phyloP scores from a whole-genome alignment of 2,797 vertebrate genomes.

The Thamnophis elegans region DNA sequence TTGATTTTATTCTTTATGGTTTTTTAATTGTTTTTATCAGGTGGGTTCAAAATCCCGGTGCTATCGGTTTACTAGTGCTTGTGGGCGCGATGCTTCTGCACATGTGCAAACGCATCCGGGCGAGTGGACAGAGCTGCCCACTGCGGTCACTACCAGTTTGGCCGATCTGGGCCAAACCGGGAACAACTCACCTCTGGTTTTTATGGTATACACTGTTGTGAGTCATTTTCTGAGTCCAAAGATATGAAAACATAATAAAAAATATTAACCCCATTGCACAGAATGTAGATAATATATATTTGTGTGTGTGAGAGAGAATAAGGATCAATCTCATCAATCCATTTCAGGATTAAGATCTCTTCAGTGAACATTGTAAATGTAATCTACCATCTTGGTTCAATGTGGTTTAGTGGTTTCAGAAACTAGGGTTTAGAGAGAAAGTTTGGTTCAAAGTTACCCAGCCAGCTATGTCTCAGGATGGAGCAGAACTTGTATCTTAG shows the following conservation, averaged over 20 bases:
- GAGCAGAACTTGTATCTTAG: neutral
- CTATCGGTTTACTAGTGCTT: no score
- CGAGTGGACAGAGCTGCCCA: no score
- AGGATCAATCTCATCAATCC: neutral
- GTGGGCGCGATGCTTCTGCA: no score
- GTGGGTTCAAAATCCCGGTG: no score
- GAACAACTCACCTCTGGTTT: no score
- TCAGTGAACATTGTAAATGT: neutral
- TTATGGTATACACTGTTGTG: neutral
- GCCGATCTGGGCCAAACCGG: no score
- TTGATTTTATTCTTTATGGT: neutral
- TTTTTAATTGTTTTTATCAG: neutral
- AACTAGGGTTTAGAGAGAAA: neutral
- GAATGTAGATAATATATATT: neutral
- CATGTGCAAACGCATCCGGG: no score
- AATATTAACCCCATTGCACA: neutral
- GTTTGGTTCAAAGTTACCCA: neutral
- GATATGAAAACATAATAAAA: neutral
- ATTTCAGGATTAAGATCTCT: neutral
- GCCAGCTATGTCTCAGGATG: neutral
- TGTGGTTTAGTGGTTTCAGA: neutral
- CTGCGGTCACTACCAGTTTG: no score
- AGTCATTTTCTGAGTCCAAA: neutral
- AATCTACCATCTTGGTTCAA: neutral
- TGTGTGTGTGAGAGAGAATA: neutral